A percentile compares a stretch with the other conserved stretches of the same genome.
phyloP scores from a whole-genome alignment of 1,140 invertebrate genomes.

The Anthonomus grandis region DNA sequence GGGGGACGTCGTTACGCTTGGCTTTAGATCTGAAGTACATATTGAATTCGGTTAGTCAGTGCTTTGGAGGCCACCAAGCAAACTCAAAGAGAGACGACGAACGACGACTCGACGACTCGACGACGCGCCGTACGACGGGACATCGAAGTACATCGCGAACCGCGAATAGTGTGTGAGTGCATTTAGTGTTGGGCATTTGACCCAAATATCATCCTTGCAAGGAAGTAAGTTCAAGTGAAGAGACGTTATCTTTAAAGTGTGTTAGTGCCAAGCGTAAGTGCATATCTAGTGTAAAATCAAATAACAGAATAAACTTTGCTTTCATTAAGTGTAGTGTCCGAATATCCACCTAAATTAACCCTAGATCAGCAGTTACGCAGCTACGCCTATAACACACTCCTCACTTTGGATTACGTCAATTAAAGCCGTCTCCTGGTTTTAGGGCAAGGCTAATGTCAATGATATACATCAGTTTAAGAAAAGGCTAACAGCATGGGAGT shows the following conservation, averaged over 20 bases:
- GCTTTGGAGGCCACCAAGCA: constrained; percentile 48
- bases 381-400: constrained; percentile 17
- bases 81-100: constrained; percentile 48
- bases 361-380: constrained; percentile 23
- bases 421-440: neutral
- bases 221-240: constrained; percentile 42
- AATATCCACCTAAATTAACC: too few species aligned
- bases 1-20: constrained; percentile 36
- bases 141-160: constrained; percentile 40
- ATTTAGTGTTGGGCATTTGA: constrained; percentile 31
- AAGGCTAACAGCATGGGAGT: constrained; percentile 63
- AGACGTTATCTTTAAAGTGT: constrained; percentile 12
- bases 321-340: too few species aligned
- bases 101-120: too few species aligned
- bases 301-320: too few species aligned
- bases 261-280: constrained; percentile 34
- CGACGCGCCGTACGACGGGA: constrained; percentile 46
- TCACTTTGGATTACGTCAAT: neutral
- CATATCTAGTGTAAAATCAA: constrained; percentile 23
- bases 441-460: constrained; percentile 42
- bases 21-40: constrained; percentile 44
- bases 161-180: constrained; percentile 36
- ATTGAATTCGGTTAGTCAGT: constrained; percentile 45
- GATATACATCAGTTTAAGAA: constrained; percentile 43
- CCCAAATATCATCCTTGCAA: constrained; percentile 23